Percentiles rank a stretch among this genome's conserved stretches.
Conservation (phyloP, 2,888 invertebrate species). For the Ernsta delagoae region DNA sequence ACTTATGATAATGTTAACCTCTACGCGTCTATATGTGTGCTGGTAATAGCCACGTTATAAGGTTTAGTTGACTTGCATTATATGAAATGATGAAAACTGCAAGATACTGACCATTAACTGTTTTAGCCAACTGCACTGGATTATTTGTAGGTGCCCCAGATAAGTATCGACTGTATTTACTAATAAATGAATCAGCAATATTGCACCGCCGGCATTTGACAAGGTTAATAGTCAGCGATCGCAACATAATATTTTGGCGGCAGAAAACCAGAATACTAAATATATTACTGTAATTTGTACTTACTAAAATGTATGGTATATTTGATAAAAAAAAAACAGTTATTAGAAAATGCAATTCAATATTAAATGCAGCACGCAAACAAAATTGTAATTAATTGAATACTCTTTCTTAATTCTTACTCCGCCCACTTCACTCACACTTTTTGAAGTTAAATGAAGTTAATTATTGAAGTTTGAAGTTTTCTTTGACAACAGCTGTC, state of each 20-base stretch:
- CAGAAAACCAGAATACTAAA: slow-evolving; percentile 26
- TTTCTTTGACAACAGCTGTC: too few species aligned
- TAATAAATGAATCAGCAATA: slow-evolving; percentile 75
- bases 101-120: slow-evolving; percentile 73
- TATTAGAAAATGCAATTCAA: background rate
- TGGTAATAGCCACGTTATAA: background rate
- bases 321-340: slow-evolving; percentile 14
- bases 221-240: slow-evolving; percentile 68
- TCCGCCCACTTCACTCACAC: too few species aligned
- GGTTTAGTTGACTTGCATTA: background rate
- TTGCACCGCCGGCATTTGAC: slow-evolving; percentile 72
- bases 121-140: slow-evolving; percentile 53
- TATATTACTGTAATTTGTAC: slow-evolving; percentile 41
- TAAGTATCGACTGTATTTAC: slow-evolving; percentile 61
- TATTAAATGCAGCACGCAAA: slow-evolving; percentile 5
- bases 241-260: slow-evolving; percentile 60
- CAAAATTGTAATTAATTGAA: background rate
- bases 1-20: background rate
- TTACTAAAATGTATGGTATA: slow-evolving; percentile 47
- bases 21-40: background rate
- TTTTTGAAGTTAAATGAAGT: too few species aligned
- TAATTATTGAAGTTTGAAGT: too few species aligned
- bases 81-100: slow-evolving; percentile 6
- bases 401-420: background rate
- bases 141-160: slow-evolving; percentile 53